These are phyloP conservation scores for Polydrusus pterygomalis DNA, from an alignment of 2,888 invertebrate genomes.

Conservation along the genomic window DNA sequence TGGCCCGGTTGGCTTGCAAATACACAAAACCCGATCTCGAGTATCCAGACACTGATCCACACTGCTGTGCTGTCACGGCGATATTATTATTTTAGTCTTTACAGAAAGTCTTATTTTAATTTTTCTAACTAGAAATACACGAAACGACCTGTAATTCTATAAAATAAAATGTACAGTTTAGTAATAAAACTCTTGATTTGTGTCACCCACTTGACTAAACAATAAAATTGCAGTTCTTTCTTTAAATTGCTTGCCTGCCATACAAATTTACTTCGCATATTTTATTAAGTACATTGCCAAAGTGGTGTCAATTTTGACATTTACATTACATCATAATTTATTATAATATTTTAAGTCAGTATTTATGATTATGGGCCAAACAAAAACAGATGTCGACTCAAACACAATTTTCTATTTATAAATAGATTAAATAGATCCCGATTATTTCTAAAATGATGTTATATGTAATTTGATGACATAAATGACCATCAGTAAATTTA, in stretches of 20 bases:
- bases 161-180: too few relatives aligned
- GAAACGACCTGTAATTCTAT: too few relatives aligned
- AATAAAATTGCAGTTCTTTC: background rate
- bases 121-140: too few relatives aligned
- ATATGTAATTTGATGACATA: constrained; percentile 32
- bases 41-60: too few relatives aligned
- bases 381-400: constrained; percentile 16
- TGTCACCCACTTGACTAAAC: background rate
- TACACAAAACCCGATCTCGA: too few relatives aligned
- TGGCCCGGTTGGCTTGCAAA: too few relatives aligned
- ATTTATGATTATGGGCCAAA: background rate
- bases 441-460: constrained; percentile 28
- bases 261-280: background rate
- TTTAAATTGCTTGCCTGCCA: background rate
- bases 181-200: too few relatives aligned
- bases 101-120: too few relatives aligned
- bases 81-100: too few relatives aligned
- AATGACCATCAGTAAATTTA: constrained; percentile 36
- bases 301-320: constrained; percentile 22
- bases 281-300: background rate
- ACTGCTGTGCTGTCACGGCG: too few relatives aligned
- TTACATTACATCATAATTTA: background rate
- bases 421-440: constrained; percentile 31
- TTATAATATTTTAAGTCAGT: background rate
- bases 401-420: constrained; percentile 28